A percentile compares a stretch with the other conserved stretches of the same genome.
These are phyloP conservation scores for Yasuhikotakia modesta DNA, from an alignment of 2,797 vertebrate species.

Conservation along the genomic window DNA sequence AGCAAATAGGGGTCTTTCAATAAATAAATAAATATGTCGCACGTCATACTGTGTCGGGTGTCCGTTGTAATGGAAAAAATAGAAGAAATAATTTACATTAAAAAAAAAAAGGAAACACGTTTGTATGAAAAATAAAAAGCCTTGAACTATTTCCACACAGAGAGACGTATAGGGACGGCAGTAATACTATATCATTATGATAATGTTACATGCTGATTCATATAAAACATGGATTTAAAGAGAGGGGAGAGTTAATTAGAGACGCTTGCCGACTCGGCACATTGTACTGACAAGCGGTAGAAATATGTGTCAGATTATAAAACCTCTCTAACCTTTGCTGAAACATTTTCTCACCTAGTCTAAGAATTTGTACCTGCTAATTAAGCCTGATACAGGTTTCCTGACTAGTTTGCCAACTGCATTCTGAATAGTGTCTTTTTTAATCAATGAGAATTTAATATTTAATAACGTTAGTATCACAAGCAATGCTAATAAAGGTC, in stretches of 20 bases:
- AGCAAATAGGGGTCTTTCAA: not conserved
- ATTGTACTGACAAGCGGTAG: slow-evolving; percentile 74
- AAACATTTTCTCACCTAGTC: slow-evolving; percentile 70
- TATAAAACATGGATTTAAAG: slow-evolving; percentile 57
- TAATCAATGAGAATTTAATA: not conserved
- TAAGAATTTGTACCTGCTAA: slow-evolving; percentile 72
- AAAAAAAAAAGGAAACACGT: slow-evolving; percentile 3
- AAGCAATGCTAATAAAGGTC: not conserved
- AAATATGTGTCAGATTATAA: slow-evolving; percentile 71
- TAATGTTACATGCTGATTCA: slow-evolving; percentile 73
- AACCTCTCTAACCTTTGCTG: slow-evolving; percentile 75
- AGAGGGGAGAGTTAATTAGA: slow-evolving; percentile 75
- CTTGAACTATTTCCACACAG: slow-evolving; percentile 50
- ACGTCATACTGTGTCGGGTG: not conserved
- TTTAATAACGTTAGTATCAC: slow-evolving; percentile 11
- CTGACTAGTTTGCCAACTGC: slow-evolving; percentile 66
- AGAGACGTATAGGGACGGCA: slow-evolving; percentile 66
- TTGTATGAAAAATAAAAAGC: not conserved
- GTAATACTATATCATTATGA: slow-evolving; percentile 70
- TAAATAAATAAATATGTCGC: not conserved
- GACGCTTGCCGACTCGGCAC: slow-evolving; percentile 73
- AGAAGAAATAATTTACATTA: not conserved
- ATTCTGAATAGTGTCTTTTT: slow-evolving; percentile 44
- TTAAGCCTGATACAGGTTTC: slow-evolving; percentile 70
- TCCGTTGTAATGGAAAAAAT: not conserved